A percentile compares a stretch with the other conserved stretches of the same genome.
Evolutionary conservation across 2,797 vertebrate genomes (phyloP).

Genomic region (Coregonus suidteri): DNA sequence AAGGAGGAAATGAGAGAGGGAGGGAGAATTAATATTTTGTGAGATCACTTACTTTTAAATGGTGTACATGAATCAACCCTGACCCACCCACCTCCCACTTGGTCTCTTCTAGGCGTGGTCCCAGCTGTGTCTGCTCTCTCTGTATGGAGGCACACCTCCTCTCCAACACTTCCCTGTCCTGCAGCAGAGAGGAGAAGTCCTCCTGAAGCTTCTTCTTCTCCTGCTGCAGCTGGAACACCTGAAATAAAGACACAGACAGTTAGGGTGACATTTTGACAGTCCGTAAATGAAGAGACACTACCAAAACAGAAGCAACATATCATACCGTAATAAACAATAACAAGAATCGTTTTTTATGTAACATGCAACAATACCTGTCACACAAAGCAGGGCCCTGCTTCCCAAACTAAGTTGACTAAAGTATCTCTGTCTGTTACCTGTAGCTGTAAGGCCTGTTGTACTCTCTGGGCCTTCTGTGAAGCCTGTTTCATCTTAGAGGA

Average conservation of each 20-base stretch:
- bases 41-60: neutral
- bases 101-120: slow-evolving; percentile 94
- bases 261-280: too few relatives aligned
- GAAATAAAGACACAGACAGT: slow-evolving; percentile 20
- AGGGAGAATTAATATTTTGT: neutral
- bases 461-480: slow-evolving; percentile 86
- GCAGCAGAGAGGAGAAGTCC: slow-evolving; percentile 91
- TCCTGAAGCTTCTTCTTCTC: slow-evolving; percentile 97
- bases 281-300: too few relatives aligned
- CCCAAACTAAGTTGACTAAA: too few relatives aligned
- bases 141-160: slow-evolving; percentile 90
- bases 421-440: slow-evolving; percentile 66
- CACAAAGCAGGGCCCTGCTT: too few relatives aligned
- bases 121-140: slow-evolving; percentile 91
- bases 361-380: too few relatives aligned
- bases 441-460: slow-evolving; percentile 94
- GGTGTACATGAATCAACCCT: slow-evolving; percentile 44
- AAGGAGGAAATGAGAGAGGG: slow-evolving; percentile 75
- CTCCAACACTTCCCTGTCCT: slow-evolving; percentile 91
- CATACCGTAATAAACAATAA: neutral
- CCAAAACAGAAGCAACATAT: neutral
- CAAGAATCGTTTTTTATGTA: neutral
- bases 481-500: slow-evolving; percentile 84
- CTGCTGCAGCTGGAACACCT: slow-evolving; percentile 94
- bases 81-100: slow-evolving; percentile 96